These are phyloP conservation scores for Glyphotaelius pellucidus DNA, from an alignment of 2,888 invertebrate genomes.

Conservation along the genomic window DNA sequence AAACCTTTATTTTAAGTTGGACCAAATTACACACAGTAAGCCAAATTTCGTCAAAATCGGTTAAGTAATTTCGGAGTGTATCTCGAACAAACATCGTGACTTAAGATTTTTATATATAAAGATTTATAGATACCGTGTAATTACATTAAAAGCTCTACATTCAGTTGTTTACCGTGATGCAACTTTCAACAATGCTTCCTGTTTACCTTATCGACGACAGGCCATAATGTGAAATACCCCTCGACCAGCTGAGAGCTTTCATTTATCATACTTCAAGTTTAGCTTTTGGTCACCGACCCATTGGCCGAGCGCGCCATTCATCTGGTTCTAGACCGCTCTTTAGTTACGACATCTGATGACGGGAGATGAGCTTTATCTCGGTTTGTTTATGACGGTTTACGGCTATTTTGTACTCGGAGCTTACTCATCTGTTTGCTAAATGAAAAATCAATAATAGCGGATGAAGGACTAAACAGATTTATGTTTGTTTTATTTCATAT, in stretches of 20 bases:
- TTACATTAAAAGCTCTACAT: neutral
- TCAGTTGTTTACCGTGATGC: neutral
- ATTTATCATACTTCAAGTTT: constrained; percentile 36
- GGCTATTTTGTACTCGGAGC: too few relatives aligned
- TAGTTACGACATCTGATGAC: neutral
- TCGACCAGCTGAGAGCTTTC: neutral
- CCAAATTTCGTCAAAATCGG: too few relatives aligned
- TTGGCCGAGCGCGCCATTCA: constrained; percentile 19
- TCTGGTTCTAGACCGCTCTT: neutral
- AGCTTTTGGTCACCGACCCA: neutral
- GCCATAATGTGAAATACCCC: neutral
- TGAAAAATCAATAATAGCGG: neutral
- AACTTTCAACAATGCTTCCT: neutral
- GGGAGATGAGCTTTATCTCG: constrained; percentile 20
- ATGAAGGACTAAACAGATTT: too few relatives aligned
- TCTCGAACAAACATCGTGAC: too few relatives aligned
- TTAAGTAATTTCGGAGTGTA: too few relatives aligned
- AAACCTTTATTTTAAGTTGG: too few relatives aligned
- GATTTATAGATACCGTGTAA: too few relatives aligned
- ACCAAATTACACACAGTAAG: too few relatives aligned
- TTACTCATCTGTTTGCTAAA: constrained; percentile 7
- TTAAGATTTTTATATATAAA: too few relatives aligned
- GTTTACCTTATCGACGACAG: neutral
- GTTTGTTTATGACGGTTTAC: constrained; percentile 10
- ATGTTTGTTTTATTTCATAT: too few relatives aligned